These are phyloP conservation scores for Apeltes quadracus DNA, from an alignment of 2,113 vertebrate genomes.

Conservation along the genomic window DNA sequence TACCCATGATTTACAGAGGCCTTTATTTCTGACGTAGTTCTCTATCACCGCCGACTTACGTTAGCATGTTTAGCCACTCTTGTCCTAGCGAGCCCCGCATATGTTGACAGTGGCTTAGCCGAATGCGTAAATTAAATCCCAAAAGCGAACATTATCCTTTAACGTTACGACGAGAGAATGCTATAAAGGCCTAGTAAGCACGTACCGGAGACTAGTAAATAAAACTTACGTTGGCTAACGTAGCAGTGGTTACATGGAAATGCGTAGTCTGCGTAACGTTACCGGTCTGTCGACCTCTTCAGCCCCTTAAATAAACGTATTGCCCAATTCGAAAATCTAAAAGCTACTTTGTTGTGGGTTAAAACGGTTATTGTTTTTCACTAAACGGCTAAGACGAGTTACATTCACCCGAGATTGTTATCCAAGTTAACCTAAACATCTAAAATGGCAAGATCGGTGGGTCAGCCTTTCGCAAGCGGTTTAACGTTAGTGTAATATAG, in stretches of 20 bases:
- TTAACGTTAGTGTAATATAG: constrained; percentile 50
- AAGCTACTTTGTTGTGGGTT: not conserved
- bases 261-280: constrained; percentile 72
- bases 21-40: constrained; percentile 76
- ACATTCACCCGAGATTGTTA: constrained; percentile 36
- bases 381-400: not conserved
- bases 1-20: constrained; percentile 62
- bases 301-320: constrained; percentile 36
- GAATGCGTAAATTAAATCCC: not conserved
- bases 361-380: not conserved
- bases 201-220: constrained; percentile 1
- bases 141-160: not conserved
- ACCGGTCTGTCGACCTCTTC: constrained; percentile 65
- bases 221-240: constrained; percentile 62
- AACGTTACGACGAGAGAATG: not conserved
- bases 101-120: constrained; percentile 49
- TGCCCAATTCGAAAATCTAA: not conserved
- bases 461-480: constrained; percentile 50
- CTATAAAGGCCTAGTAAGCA: not conserved
- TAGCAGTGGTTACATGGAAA: constrained; percentile 67
- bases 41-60: constrained; percentile 51
- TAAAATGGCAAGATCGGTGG: constrained; percentile 66
- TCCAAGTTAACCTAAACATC: constrained; percentile 24
- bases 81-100: constrained; percentile 45
- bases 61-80: constrained; percentile 69